Base-by-base conservation (phyloP, 2,113 vertebrate species). In the Pseudolaguvia tuberculata region DNA sequence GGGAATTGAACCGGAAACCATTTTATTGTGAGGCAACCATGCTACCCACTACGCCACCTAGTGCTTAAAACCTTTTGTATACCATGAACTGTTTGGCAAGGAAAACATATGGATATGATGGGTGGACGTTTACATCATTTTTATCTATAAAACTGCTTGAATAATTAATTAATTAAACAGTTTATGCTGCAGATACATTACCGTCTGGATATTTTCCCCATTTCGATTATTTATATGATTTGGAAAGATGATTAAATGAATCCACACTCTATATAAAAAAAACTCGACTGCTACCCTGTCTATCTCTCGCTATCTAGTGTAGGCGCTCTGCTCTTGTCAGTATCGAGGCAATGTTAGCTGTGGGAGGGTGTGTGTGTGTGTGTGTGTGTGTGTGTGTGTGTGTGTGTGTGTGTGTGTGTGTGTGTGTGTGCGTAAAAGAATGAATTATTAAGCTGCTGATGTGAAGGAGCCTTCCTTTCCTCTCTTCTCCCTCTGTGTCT, bases 381-480 rank as follows among this genome's bases (percentile, higher is more conserved):
- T 76, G 53, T 58, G 79, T 72, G 75, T 52, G 72, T 76, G 53
- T 58, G 79, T 72, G 75, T 52, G 72, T 76, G 53, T 58, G 79
- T 72, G 75, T 52, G 72, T 76, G 53, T 58, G 79, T 72, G 75
- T 35, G 74, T 25, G 52, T 35, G 74, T 58, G 63, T 56, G 63
- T 53, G 56, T 56, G 52, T 25, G 53, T 58, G 79, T 72, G 75
- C 57, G 72, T 76, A 80, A 80, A 72, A 73, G 57, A 70, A 80
- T 83, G 51, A 80, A 83, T 83, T 83, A 76, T 83, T 80, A 78
- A 83, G 76, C 68, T 78, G 76, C 77, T 81, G 77, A 76, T 81
- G 68, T 78, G 71, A 76, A 72, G 75, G 48, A 80, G 62, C 39
- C 72, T 70, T 75, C 53, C 56, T 68, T 31, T 75, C 47, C 39